A percentile compares a stretch with the other conserved stretches of the same genome.
Evolutionary conservation across 2,113 vertebrate species (phyloP).

Genomic region (Acrocephalus kingi): DNA sequence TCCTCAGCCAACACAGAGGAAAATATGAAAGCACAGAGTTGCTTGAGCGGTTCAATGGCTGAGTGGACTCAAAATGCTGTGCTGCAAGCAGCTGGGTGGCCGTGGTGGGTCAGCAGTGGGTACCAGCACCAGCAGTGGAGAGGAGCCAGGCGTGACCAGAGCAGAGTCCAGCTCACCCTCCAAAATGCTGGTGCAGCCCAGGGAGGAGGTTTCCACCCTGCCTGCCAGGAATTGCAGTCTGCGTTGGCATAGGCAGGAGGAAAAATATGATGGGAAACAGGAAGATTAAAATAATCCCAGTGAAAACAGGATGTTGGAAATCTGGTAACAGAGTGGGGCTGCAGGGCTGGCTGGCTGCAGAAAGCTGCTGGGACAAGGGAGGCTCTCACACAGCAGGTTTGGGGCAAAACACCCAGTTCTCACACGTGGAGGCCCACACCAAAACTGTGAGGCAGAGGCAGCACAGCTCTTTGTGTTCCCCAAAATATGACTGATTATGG

Average conservation of each 20-base stretch:
- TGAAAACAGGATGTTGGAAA: constrained; percentile 20
- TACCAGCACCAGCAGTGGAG: neutral
- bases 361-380: neutral
- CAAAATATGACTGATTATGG: neutral
- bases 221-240: constrained; percentile 5
- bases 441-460: neutral
- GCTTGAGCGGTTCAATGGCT: accelerated
- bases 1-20: neutral
- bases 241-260: neutral
- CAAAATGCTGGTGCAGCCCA: neutral
- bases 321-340: neutral
- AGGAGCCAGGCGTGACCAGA: accelerated
- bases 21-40: neutral
- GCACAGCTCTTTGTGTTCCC: neutral
- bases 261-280: constrained; percentile 14
- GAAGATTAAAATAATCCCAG: neutral
- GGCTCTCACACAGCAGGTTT: neutral
- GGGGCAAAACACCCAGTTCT: neutral
- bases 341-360: neutral
- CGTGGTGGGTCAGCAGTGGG: accelerated
- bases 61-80: accelerated
- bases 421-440: neutral
- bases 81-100: neutral
- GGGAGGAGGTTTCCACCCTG: neutral
- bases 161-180: neutral